Percentiles rank a stretch among this genome's conserved stretches.
Evolutionary conservation across 1,140 invertebrate species (phyloP).

Genomic region (Euura lappo): DNA sequence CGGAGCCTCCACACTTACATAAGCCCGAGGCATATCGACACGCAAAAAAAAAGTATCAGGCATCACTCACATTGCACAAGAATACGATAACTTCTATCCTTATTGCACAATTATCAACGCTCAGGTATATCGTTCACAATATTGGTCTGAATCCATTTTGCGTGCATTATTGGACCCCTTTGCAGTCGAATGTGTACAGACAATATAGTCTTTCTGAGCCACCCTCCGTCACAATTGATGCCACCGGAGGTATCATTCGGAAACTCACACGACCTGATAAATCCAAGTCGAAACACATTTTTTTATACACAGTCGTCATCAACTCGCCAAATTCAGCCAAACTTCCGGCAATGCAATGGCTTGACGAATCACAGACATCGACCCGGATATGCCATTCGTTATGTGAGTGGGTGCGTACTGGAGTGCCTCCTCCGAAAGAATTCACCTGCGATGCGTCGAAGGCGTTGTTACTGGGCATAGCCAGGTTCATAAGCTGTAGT

Average conservation of each 20-base stretch:
- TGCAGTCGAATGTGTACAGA: too few relatives aligned
- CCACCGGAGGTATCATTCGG: slow-evolving; percentile 20
- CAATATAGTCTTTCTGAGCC: too few relatives aligned
- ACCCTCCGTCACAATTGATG: too few relatives aligned
- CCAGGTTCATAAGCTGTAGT: slow-evolving; percentile 18
- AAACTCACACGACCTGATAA: slow-evolving; percentile 17
- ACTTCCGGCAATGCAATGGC: slow-evolving; percentile 27
- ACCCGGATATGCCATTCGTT: slow-evolving; percentile 25
- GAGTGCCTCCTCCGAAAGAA: slow-evolving; percentile 24
- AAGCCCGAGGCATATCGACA: too few relatives aligned
- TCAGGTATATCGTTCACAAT: too few relatives aligned
- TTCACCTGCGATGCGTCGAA: slow-evolving; percentile 19
- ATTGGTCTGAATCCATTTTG: too few relatives aligned
- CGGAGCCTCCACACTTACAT: too few relatives aligned
- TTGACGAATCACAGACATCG: slow-evolving; percentile 22
- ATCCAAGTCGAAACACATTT: slow-evolving; percentile 23
- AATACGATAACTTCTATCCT: too few relatives aligned
- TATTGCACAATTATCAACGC: too few relatives aligned
- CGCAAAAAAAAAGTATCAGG: too few relatives aligned
- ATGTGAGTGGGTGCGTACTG: slow-evolving; percentile 19
- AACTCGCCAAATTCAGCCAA: slow-evolving; percentile 4
- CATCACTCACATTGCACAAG: too few relatives aligned
- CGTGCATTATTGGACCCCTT: too few relatives aligned
- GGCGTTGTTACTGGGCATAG: slow-evolving; percentile 18
- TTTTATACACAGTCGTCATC: slow-evolving; percentile 26